Percentiles rank a stretch among this genome's conserved stretches.
Conservation (phyloP, 2,888 invertebrate species). For the Xestia xanthographa region DNA sequence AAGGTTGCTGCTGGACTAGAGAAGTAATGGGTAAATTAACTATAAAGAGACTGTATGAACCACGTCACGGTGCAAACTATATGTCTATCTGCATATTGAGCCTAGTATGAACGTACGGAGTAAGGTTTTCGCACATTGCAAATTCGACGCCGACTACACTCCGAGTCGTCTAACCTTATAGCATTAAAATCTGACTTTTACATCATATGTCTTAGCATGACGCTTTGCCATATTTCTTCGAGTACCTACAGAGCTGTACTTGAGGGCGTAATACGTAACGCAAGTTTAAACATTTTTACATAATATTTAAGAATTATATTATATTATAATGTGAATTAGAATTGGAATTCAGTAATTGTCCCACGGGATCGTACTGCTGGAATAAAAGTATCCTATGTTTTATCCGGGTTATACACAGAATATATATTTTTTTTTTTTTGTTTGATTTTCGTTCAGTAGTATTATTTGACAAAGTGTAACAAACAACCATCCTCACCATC, state of each 20-base stretch:
- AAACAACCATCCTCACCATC: background rate
- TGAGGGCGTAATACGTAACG: no score
- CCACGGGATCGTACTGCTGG: no score
- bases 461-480: background rate
- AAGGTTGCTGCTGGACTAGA: background rate
- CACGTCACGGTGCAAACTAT: conserved; percentile 42
- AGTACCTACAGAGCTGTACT: background rate
- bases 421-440: no score
- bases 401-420: no score
- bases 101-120: background rate
- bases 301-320: background rate
- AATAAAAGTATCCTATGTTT: no score
- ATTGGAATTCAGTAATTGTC: background rate
- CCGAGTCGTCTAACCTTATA: background rate
- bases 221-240: background rate
- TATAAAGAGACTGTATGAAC: background rate
- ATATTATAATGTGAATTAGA: no score
- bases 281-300: no score
- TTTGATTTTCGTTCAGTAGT: background rate
- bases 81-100: conserved; percentile 20
- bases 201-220: background rate
- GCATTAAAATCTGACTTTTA: background rate
- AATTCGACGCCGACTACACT: background rate
- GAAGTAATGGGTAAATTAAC: background rate
- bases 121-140: background rate